Base-by-base conservation (phyloP, 2,888 invertebrate species). In the Sycophila texana region DNA sequence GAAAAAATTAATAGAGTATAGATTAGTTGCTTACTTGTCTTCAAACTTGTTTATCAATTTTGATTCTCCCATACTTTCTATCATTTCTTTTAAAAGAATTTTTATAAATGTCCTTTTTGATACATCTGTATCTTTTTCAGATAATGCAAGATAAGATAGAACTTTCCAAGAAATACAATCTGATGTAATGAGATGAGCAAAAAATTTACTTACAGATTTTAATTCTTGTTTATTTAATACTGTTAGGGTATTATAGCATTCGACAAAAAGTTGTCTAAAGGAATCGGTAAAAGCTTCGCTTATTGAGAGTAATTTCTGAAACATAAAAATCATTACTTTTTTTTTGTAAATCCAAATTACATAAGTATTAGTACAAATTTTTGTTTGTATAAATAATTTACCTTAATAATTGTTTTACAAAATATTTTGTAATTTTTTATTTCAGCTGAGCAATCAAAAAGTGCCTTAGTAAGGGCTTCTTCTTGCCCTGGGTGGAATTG, bases 371-470 rank as follows among this genome's bases (percentile, higher is more conserved):
- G 26, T 2, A 26, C 7, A 1, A 10, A 39, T 10, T 39, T 1
- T 39, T n/a, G n/a, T 39, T 39, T 39, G 39, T 39, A 39, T 39
- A 10, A 26, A 26, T 10, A 12, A 58, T 20, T 70, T 72, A 81
- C 81, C 74, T 47, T 53, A 55, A 66, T 73, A 55, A 81, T 70
- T 39, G 55, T 73, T 74, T 73, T 79, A 70, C 79, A 22, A 39
- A 74, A 70, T 5, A 66, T 70, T 49, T 81, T 76, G 65, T 76
- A 76, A 26, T 30, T 39, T 57, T 70, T 79, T 65, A 66, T 70
- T 76, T 76, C 76, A 22, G 60, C 53, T 51, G 79, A 81, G 53
- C 76, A 79, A 30, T 81, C 81, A 18, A 81, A 57, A 26, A 81
- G 51, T 55, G 47, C 47, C 55, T 67, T 79, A 49, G 73, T 74